phyloP scores from a whole-genome alignment of 2,113 vertebrate species.

The Proteles cristata region DNA sequence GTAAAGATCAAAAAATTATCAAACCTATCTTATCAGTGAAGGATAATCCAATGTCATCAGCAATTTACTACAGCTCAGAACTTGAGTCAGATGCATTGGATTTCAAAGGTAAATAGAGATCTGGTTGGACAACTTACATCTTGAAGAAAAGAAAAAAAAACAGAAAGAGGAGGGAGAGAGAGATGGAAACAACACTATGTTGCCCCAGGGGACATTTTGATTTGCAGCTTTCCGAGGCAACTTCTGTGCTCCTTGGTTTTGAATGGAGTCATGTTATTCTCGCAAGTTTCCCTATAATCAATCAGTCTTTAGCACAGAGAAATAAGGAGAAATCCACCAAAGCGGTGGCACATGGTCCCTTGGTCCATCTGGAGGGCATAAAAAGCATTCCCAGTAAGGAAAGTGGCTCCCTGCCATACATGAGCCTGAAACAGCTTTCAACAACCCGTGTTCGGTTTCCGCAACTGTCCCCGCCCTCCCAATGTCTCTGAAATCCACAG shows the following conservation, averaged over 20 bases:
- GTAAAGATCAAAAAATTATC: neutral
- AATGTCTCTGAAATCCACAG: neutral
- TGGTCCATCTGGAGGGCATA: neutral
- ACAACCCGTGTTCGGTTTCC: neutral
- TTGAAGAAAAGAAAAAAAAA: neutral
- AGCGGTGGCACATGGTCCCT: neutral
- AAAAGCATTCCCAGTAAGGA: neutral
- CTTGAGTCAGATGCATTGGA: constrained; percentile 36
- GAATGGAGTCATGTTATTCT: neutral
- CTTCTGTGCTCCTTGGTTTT: neutral
- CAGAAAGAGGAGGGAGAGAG: accelerated
- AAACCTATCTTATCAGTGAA: constrained; percentile 20
- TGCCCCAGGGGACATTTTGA: neutral
- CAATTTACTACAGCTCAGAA: neutral
- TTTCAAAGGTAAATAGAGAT: constrained; percentile 56
- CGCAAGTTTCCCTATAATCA: neutral
- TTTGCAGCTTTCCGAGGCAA: neutral
- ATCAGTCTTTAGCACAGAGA: neutral
- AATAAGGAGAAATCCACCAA: neutral
- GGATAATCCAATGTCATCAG: neutral
- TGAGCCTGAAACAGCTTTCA: neutral
- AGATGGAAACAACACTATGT: neutral
- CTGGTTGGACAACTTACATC: constrained; percentile 14
- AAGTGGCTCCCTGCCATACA: neutral
- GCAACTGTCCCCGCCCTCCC: too few relatives aligned